phyloP scores from a whole-genome alignment of 64 coral and sea anemone genomes.

The Platygyra sinensis region DNA sequence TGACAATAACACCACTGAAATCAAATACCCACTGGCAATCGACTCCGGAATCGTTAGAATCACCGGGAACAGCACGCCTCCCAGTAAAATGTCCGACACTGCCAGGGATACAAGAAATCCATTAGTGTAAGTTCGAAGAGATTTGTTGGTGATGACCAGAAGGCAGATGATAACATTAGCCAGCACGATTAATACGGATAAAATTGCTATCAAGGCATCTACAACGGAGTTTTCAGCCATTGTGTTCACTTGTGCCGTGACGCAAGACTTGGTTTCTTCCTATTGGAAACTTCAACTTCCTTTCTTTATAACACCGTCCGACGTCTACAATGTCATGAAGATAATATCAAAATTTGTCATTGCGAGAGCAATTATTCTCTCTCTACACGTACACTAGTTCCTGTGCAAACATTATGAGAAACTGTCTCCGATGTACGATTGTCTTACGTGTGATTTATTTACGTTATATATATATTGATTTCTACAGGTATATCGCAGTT shows the following conservation, averaged over 20 bases:
- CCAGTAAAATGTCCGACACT: neutral
- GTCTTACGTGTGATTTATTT: neutral
- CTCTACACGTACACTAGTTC: too few relatives aligned
- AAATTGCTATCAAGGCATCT: neutral
- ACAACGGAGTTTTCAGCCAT: neutral
- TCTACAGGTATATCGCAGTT: neutral
- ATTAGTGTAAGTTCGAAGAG: neutral
- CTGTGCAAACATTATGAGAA: too few relatives aligned
- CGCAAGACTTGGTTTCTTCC: neutral
- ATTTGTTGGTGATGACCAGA: neutral
- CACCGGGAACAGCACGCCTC: neutral
- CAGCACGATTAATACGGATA: neutral
- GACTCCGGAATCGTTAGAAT: neutral
- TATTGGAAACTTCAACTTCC: neutral
- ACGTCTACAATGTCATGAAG: too few relatives aligned
- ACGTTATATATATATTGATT: neutral
- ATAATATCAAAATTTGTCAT: too few relatives aligned
- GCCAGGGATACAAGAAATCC: neutral
- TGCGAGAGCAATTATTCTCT: too few relatives aligned
- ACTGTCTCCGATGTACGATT: too few relatives aligned
- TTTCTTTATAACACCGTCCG: too few relatives aligned
- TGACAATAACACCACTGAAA: neutral
- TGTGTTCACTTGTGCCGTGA: too few relatives aligned
- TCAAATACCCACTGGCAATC: neutral
- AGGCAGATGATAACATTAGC: conserved; percentile 10